phyloP scores from a whole-genome alignment of 2,113 vertebrate genomes.

The Neolamprologus kungweensis region DNA sequence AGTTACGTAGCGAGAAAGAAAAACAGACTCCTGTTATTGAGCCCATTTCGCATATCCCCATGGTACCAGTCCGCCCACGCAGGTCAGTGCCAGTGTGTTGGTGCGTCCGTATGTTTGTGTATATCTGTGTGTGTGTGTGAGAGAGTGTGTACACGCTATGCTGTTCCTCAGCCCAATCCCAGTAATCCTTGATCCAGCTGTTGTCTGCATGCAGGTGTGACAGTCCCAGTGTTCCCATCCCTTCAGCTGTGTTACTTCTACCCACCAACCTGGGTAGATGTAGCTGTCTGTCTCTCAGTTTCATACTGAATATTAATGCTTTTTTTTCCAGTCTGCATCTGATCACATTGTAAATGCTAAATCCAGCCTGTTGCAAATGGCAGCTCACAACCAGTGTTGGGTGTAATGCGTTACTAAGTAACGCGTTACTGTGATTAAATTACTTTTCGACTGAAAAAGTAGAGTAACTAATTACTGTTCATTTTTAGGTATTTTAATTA shows the following conservation, averaged over 20 bases:
- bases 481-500: neutral
- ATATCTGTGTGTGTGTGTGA: neutral
- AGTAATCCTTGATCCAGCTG: constrained; percentile 4
- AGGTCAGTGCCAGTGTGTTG: constrained; percentile 66
- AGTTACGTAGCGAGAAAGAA: constrained; percentile 74
- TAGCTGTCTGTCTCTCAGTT: neutral
- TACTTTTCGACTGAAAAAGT: neutral
- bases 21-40: constrained; percentile 74
- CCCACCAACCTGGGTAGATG: neutral
- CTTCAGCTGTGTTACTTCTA: neutral
- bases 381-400: neutral
- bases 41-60: constrained; percentile 61
- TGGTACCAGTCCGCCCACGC: constrained; percentile 67
- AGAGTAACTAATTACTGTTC: neutral
- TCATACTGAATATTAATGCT: neutral
- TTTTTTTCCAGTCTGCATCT: neutral
- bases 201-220: constrained; percentile 35
- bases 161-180: constrained; percentile 24
- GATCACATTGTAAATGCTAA: neutral
- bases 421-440: neutral
- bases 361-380: neutral
- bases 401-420: neutral
- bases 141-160: constrained; percentile 8
- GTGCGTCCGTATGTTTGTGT: neutral
- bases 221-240: neutral